These are phyloP conservation scores for Acleris emargana DNA, from an alignment of 2,888 invertebrate species.

Conservation along the genomic window DNA sequence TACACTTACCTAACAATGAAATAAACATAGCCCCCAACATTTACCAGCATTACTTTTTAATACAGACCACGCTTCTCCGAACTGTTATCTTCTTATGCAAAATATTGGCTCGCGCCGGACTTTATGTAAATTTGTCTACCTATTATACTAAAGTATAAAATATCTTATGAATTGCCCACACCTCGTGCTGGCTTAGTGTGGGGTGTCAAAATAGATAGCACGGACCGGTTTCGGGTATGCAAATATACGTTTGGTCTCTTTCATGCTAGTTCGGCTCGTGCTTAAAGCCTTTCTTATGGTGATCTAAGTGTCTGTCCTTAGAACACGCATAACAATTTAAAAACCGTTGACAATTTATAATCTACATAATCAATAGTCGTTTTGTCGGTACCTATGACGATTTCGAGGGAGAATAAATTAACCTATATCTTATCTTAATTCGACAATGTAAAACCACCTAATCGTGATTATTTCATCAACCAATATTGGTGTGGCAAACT, in stretches of 20 bases:
- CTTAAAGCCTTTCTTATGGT: constrained; percentile 67
- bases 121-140: constrained; percentile 77
- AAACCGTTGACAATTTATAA: neutral
- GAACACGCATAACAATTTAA: neutral
- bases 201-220: constrained; percentile 61
- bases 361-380: neutral
- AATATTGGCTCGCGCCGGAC: constrained; percentile 80
- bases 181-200: constrained; percentile 68
- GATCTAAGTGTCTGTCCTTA: constrained; percentile 45
- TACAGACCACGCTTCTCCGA: constrained; percentile 64
- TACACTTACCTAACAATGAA: constrained; percentile 52
- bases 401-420: neutral
- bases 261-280: constrained; percentile 74
- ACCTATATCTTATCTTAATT: neutral
- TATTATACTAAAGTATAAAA: constrained; percentile 61
- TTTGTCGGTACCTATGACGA: neutral
- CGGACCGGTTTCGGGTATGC: constrained; percentile 70
- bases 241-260: constrained; percentile 79
- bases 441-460: too few relatives aligned
- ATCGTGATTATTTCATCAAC: too few relatives aligned
- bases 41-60: constrained; percentile 51
- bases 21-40: constrained; percentile 50
- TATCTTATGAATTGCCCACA: constrained; percentile 48
- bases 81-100: constrained; percentile 79
- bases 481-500: too few relatives aligned